Conservation (phyloP, 2,888 invertebrate species). For the Hydroisotoma schaefferi region DNA sequence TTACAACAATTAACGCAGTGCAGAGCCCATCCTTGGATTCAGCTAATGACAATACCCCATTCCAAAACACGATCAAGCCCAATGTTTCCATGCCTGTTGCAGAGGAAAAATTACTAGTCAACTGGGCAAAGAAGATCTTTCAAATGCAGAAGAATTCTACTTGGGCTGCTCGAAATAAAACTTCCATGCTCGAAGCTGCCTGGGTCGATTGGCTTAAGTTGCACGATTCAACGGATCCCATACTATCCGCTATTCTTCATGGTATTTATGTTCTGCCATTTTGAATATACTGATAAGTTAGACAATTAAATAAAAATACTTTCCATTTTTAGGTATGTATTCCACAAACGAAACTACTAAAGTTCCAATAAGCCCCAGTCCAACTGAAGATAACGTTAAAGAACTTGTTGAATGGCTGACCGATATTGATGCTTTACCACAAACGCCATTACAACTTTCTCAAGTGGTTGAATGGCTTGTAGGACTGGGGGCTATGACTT, state of each 20-base stretch:
- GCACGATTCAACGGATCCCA: background rate
- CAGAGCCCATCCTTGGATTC: no score
- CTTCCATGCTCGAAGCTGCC: constrained; percentile 20
- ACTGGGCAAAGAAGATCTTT: constrained; percentile 26
- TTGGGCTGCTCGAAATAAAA: constrained; percentile 7
- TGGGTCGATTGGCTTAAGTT: constrained; percentile 25
- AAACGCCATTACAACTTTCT: background rate
- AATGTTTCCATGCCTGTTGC: background rate
- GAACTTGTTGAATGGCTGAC: background rate
- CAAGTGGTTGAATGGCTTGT: background rate
- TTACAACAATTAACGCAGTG: no score
- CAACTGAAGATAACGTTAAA: background rate
- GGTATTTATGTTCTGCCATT: no score
- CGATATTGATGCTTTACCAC: background rate
- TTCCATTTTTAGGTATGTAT: no score
- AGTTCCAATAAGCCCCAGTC: background rate
- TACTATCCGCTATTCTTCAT: no score
- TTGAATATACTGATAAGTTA: no score
- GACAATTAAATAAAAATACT: no score
- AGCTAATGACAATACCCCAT: no score
- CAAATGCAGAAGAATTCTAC: constrained; percentile 7
- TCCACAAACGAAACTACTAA: background rate
- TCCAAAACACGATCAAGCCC: no score
- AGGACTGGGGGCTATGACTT: background rate
- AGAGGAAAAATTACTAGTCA: constrained; percentile 19